A percentile compares a stretch with the other conserved stretches of the same genome.
Evolutionary conservation across 1,140 invertebrate species (phyloP).

Genomic region (Polyergus mexicanus): DNA sequence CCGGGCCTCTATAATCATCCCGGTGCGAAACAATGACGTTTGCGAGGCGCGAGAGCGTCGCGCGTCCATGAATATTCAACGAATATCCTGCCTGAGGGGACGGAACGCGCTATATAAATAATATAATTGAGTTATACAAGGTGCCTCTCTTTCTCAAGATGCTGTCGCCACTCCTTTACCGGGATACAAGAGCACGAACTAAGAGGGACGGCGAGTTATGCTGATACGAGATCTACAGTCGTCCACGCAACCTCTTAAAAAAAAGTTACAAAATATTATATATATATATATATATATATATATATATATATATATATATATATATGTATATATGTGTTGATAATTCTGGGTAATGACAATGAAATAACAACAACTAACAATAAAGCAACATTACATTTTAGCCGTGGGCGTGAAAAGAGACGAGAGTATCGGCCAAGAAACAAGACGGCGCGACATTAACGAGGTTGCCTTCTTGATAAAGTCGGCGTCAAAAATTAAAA

Average conservation of each 20-base stretch:
- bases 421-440: constrained; percentile 44
- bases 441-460: constrained; percentile 61
- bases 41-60: constrained; percentile 41
- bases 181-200: constrained; percentile 15
- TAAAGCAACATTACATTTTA: constrained; percentile 15
- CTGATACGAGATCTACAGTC: not conserved
- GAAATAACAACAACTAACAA: not conserved
- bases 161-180: constrained; percentile 43
- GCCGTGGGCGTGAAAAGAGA: not conserved
- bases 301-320: too few species aligned
- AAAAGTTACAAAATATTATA: not conserved
- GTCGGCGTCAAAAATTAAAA: constrained; percentile 66
- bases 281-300: too few species aligned
- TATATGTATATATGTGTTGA: not conserved
- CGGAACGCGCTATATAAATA: constrained; percentile 44
- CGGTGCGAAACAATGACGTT: constrained; percentile 67
- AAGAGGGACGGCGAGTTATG: not conserved
- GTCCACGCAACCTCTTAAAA: not conserved
- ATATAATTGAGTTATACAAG: constrained; percentile 51
- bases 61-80: constrained; percentile 65
- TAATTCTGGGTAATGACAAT: not conserved
- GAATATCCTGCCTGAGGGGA: constrained; percentile 32
- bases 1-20: constrained; percentile 62
- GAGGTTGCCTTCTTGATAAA: constrained; percentile 63
- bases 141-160: not conserved